Conservation (phyloP, 2,113 vertebrate species). For the Odontesthes bonariensis region DNA sequence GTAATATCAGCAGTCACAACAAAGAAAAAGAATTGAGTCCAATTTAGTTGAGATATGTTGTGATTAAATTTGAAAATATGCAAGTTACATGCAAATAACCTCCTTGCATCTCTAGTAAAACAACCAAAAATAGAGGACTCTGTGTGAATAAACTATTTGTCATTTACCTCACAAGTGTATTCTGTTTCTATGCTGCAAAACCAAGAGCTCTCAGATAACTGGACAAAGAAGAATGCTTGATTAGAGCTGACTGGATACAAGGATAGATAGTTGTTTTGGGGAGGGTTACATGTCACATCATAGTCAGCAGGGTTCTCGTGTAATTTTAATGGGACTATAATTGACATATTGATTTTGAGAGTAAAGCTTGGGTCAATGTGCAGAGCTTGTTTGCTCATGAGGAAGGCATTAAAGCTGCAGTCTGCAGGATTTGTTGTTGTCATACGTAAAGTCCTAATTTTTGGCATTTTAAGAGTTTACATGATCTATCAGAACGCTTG, state of each 20-base stretch:
- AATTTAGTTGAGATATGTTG: no score
- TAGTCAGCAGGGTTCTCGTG: conserved; percentile 42
- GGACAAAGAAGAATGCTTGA: background rate
- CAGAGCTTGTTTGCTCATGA: conserved; percentile 3
- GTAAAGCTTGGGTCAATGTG: conserved; percentile 31
- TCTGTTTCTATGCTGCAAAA: background rate
- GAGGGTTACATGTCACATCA: conserved; percentile 31
- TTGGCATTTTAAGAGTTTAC: no score
- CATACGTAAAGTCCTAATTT: no score
- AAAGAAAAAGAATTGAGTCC: no score
- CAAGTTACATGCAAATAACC: background rate
- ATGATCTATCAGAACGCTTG: no score
- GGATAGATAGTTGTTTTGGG: background rate
- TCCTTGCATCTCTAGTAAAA: background rate
- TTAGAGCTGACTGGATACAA: background rate
- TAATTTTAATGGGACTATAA: conserved; percentile 55
- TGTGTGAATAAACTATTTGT: background rate
- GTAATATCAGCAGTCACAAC: no score
- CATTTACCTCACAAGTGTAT: background rate
- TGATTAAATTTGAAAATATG: no score
- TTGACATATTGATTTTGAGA: conserved; percentile 61
- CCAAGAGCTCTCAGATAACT: background rate
- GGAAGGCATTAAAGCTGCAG: background rate
- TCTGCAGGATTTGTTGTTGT: no score
- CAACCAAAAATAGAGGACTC: background rate